Evolutionary conservation across 2,797 vertebrate species (phyloP).

Genomic region (Acridotheres tristis): DNA sequence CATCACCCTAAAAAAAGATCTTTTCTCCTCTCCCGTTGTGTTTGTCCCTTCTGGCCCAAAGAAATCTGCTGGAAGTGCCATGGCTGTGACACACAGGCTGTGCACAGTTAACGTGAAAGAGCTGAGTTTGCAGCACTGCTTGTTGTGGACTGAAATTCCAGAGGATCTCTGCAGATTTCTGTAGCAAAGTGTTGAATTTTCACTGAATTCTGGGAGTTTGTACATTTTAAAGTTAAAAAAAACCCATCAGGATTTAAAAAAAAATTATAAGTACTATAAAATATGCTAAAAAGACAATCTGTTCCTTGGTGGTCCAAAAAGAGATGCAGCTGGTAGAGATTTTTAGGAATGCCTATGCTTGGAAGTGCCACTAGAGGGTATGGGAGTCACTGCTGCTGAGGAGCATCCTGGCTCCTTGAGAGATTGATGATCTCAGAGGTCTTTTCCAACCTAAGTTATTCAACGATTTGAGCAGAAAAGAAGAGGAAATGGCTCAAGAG

Average conservation of each 20-base stretch:
- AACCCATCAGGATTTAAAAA: neutral
- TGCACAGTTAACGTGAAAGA: neutral
- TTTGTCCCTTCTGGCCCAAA: neutral
- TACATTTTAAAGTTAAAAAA: neutral
- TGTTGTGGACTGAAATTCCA: neutral
- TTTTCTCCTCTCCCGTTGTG: neutral
- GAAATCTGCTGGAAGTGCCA: neutral
- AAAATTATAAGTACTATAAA: neutral
- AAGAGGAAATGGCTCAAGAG: neutral
- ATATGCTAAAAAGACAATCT: neutral
- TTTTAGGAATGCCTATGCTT: neutral
- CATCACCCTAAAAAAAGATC: neutral
- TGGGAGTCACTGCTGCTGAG: neutral
- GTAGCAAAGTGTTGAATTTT: neutral
- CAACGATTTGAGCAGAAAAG: neutral
- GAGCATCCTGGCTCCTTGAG: neutral
- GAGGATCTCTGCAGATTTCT: neutral
- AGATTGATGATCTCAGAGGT: neutral
- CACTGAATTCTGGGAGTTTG: neutral
- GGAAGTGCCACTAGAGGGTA: slow-evolving; percentile 48
- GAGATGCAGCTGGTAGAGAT: neutral
- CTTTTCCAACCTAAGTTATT: neutral
- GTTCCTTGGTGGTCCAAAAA: neutral
- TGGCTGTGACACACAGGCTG: rapidly evolving
- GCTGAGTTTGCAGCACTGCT: neutral